These are phyloP conservation scores for Brachyhypopomus gauderio DNA, from an alignment of 2,113 vertebrate genomes.

Conservation along the genomic window DNA sequence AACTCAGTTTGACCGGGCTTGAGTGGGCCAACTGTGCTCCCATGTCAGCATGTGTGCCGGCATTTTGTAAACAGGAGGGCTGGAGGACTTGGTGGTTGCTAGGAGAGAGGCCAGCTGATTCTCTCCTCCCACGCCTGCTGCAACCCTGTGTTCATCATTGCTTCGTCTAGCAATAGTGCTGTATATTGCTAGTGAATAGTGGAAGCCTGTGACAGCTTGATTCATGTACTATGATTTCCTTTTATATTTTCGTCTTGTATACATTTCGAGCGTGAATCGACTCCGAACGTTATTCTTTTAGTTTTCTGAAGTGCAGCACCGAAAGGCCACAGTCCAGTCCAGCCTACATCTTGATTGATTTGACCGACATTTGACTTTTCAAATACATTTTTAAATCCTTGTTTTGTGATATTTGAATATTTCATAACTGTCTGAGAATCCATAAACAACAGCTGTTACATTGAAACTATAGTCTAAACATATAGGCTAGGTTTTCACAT, in stretches of 20 bases:
- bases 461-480: no score
- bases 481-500: not conserved
- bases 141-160: conserved; percentile 43
- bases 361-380: no score
- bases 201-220: not conserved
- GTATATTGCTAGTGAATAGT: not conserved
- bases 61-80: conserved; percentile 46
- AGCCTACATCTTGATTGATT: no score
- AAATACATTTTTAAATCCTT: no score
- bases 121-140: conserved; percentile 49
- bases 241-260: no score
- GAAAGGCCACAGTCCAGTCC: no score
- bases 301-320: no score
- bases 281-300: no score
- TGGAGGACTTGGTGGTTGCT: conserved; percentile 53
- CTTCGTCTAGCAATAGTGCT: conserved; percentile 10
- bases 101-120: conserved; percentile 54
- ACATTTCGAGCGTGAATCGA: no score
- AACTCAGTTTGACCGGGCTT: conserved; percentile 35
- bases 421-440: no score
- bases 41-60: conserved; percentile 43
- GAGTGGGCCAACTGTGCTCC: conserved; percentile 43
- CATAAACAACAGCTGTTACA: no score
- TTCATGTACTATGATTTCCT: not conserved
- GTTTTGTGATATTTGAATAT: no score